Evolutionary conservation across 2,113 vertebrate species (phyloP).

Genomic region (Cyanoramphus novaezelandiae): DNA sequence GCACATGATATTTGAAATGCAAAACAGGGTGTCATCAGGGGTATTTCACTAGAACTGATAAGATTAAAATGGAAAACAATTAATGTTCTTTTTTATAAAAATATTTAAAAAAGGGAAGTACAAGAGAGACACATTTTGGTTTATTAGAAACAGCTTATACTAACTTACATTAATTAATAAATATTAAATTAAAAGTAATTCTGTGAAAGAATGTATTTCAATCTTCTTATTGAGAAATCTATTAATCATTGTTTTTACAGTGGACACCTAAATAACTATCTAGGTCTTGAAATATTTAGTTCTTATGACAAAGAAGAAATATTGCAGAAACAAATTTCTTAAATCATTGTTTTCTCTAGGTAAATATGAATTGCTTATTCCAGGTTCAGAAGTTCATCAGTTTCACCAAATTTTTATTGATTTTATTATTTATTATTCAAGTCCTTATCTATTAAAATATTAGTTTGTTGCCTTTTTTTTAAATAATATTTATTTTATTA

Average conservation of each 20-base stretch:
- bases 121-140: constrained; percentile 48
- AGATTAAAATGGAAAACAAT: constrained; percentile 71
- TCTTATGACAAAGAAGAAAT: neutral
- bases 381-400: neutral
- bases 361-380: neutral
- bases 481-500: neutral
- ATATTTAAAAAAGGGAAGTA: constrained; percentile 54
- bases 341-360: neutral
- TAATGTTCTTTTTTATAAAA: constrained; percentile 72
- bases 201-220: constrained; percentile 28
- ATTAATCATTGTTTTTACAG: constrained; percentile 43
- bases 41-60: constrained; percentile 66
- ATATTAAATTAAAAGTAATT: constrained; percentile 62
- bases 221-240: constrained; percentile 4
- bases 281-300: constrained; percentile 19
- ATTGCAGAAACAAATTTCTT: neutral
- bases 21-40: constrained; percentile 68
- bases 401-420: neutral
- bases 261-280: neutral
- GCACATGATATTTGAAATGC: constrained; percentile 71
- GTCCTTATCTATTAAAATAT: neutral
- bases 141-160: constrained; percentile 56
- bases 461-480: neutral
- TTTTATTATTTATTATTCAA: neutral
- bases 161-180: constrained; percentile 63